Conservation (phyloP, 2,113 vertebrate species). For the Hiodon tergisus region DNA sequence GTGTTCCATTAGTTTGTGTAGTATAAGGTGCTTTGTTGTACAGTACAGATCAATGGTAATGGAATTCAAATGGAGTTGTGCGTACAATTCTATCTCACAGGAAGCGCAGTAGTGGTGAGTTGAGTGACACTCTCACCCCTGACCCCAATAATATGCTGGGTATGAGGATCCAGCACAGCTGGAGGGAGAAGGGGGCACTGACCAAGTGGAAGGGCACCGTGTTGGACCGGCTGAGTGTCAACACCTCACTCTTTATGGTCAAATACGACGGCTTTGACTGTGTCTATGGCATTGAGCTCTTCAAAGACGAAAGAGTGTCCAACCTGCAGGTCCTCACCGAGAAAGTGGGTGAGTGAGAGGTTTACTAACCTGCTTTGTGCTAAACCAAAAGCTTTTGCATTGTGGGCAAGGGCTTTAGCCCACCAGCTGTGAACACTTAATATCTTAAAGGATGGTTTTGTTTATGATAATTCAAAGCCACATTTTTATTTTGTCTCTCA, state of each 20-base stretch:
- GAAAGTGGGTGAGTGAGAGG: conserved; percentile 63
- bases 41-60: too few relatives aligned
- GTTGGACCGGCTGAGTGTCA: conserved; percentile 65
- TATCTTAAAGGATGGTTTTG: too few relatives aligned
- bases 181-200: conserved; percentile 68
- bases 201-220: conserved; percentile 75
- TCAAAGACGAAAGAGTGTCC: conserved; percentile 68
- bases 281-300: conserved; percentile 72
- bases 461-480: too few relatives aligned
- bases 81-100: conserved; percentile 33
- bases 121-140: conserved; percentile 60
- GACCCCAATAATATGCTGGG: conserved; percentile 68
- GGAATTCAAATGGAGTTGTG: neutral
- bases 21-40: too few relatives aligned
- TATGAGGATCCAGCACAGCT: conserved; percentile 67
- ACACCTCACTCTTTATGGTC: conserved; percentile 69
- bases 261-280: conserved; percentile 75
- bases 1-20: too few relatives aligned
- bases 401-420: neutral
- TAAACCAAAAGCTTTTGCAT: neutral
- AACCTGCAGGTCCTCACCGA: conserved; percentile 64
- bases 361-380: neutral
- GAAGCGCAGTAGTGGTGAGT: conserved; percentile 72
- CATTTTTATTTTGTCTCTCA: too few relatives aligned
- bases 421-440: too few relatives aligned